Base-by-base conservation (phyloP, 2,888 invertebrate species). In the Polyommatus icarus region DNA sequence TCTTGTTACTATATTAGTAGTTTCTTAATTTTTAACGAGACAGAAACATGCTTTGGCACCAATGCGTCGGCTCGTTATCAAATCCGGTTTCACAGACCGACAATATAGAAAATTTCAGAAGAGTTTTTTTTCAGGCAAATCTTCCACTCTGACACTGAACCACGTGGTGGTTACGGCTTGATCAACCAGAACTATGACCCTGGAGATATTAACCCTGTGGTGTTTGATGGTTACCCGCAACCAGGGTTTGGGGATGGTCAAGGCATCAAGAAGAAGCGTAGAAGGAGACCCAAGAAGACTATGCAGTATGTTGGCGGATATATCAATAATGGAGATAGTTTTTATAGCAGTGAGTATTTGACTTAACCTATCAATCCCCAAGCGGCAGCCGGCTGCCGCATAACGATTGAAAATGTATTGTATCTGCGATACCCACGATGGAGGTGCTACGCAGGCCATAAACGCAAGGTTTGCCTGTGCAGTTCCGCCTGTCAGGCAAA, bases 181-280 rank as follows among this genome's bases (percentile, higher is more conserved):
- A 78, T 85, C 10, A 82, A 81, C 54, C 29, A 75, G 15, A 54
- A 50, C n/a, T 54, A 20, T 10, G 46, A 81, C 80, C 10, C 80
- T 54, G 29, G 24, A n/a, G 75, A 77, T 15, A 32, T 36, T 8
- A 36, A 72, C 12, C 72, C 54, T 32, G 36, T 81, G 3, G 80
- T 76, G 20, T 83, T 84, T 76, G 81, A 82, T 76, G 80, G 46
- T 12, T 46, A 46, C 46, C 46, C 10, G 46, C 46, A 3, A 10
- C 46, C 46, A 46, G 46, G 46, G 10, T 46, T 46, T 46, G 46
- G 46, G 46, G 10, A 79, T 61, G 67, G 75, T 8, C 76, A 40
- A 1, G n/a, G 15, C 24, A 40, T 84, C 76, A 89, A 84, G 79
- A 85, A 85, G 61, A 85, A 86, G 57, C 86, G 87, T 5, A 79